phyloP scores from a whole-genome alignment of 2,113 vertebrate genomes.

The Chamaea fasciata region DNA sequence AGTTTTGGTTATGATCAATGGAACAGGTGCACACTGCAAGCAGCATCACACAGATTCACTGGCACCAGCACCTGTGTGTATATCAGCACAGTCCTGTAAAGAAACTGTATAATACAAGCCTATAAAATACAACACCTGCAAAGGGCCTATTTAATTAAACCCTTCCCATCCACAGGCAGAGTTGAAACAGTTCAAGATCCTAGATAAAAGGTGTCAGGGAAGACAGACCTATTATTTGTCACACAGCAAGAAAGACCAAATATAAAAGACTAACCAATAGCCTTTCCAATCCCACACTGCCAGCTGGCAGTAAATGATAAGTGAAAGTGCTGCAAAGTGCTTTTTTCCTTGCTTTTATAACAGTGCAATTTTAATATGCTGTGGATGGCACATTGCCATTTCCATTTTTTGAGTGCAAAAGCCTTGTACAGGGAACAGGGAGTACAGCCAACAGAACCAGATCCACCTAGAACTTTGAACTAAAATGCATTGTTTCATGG shows the following conservation, averaged over 20 bases:
- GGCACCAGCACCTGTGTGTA: background rate
- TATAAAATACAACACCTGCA: background rate
- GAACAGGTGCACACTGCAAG: background rate
- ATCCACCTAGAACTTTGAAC: background rate
- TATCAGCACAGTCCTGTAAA: background rate
- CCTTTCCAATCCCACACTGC: background rate
- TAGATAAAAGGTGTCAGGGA: background rate
- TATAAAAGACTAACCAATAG: conserved; percentile 8
- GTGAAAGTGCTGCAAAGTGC: background rate
- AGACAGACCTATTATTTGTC: background rate
- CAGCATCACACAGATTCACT: background rate
- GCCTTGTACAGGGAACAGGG: background rate
- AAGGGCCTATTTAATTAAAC: background rate
- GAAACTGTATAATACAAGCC: background rate
- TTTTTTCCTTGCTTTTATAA: conserved; percentile 3
- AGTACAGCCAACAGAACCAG: conserved; percentile 24
- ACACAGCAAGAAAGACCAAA: background rate
- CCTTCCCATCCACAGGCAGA: background rate
- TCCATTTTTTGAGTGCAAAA: conserved; percentile 19
- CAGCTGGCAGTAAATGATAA: conserved; percentile 39
- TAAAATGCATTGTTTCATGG: background rate
- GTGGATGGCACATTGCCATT: background rate
- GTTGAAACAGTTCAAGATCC: background rate
- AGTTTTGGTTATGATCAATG: background rate
- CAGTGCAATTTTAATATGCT: conserved; percentile 11